Conservation (phyloP, 30 jellyfish, hydroid and myxozoan species). For the Phacellophora camtschatica region DNA sequence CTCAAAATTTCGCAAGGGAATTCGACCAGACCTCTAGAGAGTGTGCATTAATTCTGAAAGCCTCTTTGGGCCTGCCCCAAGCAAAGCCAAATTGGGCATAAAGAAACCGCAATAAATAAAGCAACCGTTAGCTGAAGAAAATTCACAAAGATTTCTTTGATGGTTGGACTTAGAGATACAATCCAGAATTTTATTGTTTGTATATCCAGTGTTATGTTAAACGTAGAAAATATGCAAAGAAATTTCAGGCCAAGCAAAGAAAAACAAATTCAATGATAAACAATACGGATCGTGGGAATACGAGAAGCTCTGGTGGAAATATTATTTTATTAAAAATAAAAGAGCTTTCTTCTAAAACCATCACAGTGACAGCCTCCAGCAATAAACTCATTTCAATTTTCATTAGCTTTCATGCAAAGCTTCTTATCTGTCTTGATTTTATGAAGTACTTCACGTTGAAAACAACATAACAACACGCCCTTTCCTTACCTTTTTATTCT, state of each 20-base stretch:
- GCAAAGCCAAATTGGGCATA: neutral
- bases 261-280: neutral
- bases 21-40: neutral
- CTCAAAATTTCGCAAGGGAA: constrained; percentile 5
- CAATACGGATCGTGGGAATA: neutral
- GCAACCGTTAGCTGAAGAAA: neutral
- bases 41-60: neutral
- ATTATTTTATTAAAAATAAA: neutral
- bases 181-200: neutral
- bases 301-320: neutral
- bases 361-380: too few relatives aligned
- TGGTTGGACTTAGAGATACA: neutral
- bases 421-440: too few relatives aligned
- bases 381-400: too few relatives aligned
- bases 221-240: neutral
- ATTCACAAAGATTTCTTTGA: neutral
- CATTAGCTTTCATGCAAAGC: neutral
- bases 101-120: neutral
- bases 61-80: neutral
- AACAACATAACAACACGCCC: too few relatives aligned
- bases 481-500: too few relatives aligned
- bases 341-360: neutral
- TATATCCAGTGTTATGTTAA: neutral
- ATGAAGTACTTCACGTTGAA: too few relatives aligned
- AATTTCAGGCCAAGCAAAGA: neutral